Evolutionary conservation across 1,140 invertebrate genomes (phyloP).

Genomic region (Temnothorax longispinosus): DNA sequence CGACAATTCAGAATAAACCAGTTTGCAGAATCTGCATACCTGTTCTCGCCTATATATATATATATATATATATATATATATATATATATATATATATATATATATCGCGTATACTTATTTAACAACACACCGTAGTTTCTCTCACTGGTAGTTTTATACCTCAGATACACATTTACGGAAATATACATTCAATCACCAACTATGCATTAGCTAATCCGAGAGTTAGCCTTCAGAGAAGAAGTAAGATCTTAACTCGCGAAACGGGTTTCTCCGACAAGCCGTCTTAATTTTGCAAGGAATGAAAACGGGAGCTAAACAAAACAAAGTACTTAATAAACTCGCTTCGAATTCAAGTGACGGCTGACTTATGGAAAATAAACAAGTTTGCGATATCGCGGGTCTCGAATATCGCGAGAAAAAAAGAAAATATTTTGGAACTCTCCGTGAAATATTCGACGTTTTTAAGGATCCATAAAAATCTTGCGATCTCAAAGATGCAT

Average conservation of each 20-base stretch:
- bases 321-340: neutral
- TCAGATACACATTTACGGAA: slow-evolving; percentile 17
- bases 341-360: neutral
- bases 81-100: neutral
- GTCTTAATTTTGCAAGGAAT: slow-evolving; percentile 13
- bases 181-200: slow-evolving; percentile 36
- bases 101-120: neutral
- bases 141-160: neutral
- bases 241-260: neutral
- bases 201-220: slow-evolving; percentile 8
- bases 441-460: neutral
- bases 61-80: neutral
- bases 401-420: neutral
- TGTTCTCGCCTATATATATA: neutral
- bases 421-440: no score
- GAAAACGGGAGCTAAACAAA: neutral
- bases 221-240: neutral
- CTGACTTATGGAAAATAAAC: neutral
- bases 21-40: slow-evolving; percentile 42
- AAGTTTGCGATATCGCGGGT: neutral
- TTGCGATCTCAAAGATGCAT: neutral
- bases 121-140: neutral
- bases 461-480: neutral
- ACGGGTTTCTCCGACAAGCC: slow-evolving; percentile 15
- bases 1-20: slow-evolving; percentile 45